Evolutionary conservation across 2,888 invertebrate species (phyloP), one percentile per base, ranked within the genome.

Genomic region (Elegia similella): DNA sequence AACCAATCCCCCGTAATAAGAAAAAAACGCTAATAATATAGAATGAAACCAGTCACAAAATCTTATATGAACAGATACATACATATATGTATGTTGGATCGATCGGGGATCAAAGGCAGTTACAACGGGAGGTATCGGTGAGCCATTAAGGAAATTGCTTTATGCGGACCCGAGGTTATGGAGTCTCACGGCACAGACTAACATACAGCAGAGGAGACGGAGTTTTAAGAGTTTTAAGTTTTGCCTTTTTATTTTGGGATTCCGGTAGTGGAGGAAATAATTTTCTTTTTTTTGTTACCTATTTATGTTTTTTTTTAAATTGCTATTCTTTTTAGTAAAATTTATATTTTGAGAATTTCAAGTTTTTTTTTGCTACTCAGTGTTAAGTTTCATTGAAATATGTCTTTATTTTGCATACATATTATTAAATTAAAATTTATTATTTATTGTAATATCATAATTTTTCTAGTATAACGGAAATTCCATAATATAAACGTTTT

Each of bases 71-170:
- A 42, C 38, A 34, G 52, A 50, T 42, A 16, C 42, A 55, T 15
- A 52, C 42, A 55, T 15, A 52, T 48, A 30, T 34, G 13, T 47
- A 23, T 50, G 54, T 61, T 58, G 47, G 62, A 66, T 70, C 66
- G 74, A 73, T 70, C 67, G 66, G 71, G 66, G 73, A 74, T 80
- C 78, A 70, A 70, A 75, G 69, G 72, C 69, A 72, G 73, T 71
- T 68, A 55, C 64, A 73, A 65, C 63, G 71, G 72, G 72, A 74
- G 76, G 76, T 77, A 80, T 82, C 80, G 80, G 70, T 61, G 69
- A 66, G 65, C 86, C 85, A 88, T 89, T 88, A 88, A 76, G 83
- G 82, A 89, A 85, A 89, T 89, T 87, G 88, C 85, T 88, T 81
- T 82, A 86, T 84, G 74, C 67, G 62, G 67, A 63, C 70, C 73